These are phyloP conservation scores for Drosophila fungiperda DNA, from an alignment of 2,888 invertebrate genomes.

Conservation along the genomic window DNA sequence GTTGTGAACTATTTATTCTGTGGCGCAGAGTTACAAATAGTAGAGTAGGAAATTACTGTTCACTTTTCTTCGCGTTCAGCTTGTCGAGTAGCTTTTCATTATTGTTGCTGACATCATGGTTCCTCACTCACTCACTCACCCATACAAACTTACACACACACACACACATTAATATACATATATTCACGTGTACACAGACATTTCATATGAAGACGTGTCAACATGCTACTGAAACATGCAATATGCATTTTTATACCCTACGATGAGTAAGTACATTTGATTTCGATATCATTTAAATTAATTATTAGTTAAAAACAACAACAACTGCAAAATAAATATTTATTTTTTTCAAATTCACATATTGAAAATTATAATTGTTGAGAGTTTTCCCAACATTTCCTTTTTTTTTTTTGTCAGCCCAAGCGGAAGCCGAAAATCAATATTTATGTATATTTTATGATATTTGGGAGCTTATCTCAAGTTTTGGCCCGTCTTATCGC, in stretches of 20 bases:
- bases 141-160: constrained; percentile 2
- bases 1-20: constrained; percentile 22
- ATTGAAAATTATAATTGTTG: constrained; percentile 11
- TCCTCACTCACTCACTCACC: constrained; percentile 17
- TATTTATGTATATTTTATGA: constrained; percentile 17
- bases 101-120: constrained; percentile 59
- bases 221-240: constrained; percentile 48
- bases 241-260: constrained; percentile 45
- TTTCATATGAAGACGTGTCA: constrained; percentile 40
- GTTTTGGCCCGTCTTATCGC: constrained; percentile 27
- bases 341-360: constrained; percentile 17
- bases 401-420: neutral
- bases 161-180: neutral
- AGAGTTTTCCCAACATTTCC: neutral
- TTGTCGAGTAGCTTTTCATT: constrained; percentile 61
- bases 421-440: constrained; percentile 17
- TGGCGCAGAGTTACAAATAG: constrained; percentile 21
- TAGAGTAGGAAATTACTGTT: constrained; percentile 25
- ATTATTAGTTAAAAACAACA: neutral
- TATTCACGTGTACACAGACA: neutral
- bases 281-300: neutral
- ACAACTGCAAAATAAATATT: constrained; percentile 27
- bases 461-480: constrained; percentile 15
- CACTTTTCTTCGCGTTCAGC: constrained; percentile 20
- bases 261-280: neutral